Evolutionary conservation across 2,797 vertebrate genomes (phyloP).

Genomic region (Falco peregrinus): DNA sequence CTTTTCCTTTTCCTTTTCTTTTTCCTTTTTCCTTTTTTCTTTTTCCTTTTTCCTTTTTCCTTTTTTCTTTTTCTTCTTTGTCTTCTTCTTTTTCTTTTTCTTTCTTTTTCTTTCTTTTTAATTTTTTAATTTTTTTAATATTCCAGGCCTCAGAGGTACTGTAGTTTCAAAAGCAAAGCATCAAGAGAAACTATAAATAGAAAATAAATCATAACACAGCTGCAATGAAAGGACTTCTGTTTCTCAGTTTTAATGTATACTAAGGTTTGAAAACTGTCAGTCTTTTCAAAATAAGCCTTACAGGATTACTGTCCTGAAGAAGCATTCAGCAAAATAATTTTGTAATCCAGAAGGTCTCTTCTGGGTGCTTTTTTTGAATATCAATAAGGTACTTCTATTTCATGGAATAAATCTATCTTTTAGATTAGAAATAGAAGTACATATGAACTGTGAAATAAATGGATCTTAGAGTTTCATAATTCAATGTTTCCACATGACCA

Average conservation of each 20-base stretch:
- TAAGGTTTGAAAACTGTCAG: not conserved
- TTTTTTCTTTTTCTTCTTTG: too few relatives aligned
- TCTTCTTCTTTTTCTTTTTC: too few relatives aligned
- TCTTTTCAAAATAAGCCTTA: not conserved
- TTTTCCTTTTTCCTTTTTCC: too few relatives aligned
- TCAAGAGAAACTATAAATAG: not conserved
- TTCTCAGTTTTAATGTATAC: not conserved
- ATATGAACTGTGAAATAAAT: not conserved
- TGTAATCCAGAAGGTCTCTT: not conserved
- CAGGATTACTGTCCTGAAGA: not conserved
- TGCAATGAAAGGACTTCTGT: not conserved
- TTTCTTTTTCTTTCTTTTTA: too few relatives aligned
- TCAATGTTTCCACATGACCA: constrained; percentile 8
- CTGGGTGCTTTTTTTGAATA: not conserved
- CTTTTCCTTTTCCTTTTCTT: too few relatives aligned
- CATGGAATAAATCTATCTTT: constrained; percentile 8
- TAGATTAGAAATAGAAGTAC: constrained; percentile 12
- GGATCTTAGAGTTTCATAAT: constrained; percentile 39
- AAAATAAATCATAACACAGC: not conserved
- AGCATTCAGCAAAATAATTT: constrained; percentile 25
- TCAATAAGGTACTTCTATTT: constrained; percentile 21
- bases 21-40: too few relatives aligned
- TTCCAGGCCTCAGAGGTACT: not conserved
- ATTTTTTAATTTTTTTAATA: too few relatives aligned
- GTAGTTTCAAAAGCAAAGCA: not conserved